These are phyloP conservation scores for Archips xylosteana DNA, from an alignment of 2,888 invertebrate species.

Conservation along the genomic window DNA sequence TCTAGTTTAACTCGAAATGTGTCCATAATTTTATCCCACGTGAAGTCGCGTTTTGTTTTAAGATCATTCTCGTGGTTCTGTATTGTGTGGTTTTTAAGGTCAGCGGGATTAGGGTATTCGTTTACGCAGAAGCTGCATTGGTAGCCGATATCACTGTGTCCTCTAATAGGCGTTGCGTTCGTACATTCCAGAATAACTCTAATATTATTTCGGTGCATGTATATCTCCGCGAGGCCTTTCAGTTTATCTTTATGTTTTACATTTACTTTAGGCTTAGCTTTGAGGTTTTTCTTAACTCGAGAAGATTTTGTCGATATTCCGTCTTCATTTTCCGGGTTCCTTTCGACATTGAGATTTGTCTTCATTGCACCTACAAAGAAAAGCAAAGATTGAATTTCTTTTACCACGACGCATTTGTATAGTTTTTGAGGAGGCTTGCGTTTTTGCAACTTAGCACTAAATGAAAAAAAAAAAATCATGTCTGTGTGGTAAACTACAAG, in stretches of 20 bases:
- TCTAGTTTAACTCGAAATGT: slow-evolving; percentile 55
- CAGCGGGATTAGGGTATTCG: slow-evolving; percentile 47
- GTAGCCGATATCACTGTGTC: slow-evolving; percentile 50
- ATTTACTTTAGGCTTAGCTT: background rate
- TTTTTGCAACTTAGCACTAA: background rate
- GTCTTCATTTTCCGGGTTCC: background rate
- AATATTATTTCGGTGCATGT: slow-evolving; percentile 34
- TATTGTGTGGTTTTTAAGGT: slow-evolving; percentile 58
- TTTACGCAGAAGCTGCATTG: slow-evolving; percentile 51
- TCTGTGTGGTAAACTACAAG: background rate
- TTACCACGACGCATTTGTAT: background rate
- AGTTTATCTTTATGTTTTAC: background rate
- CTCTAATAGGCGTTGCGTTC: slow-evolving; percentile 49
- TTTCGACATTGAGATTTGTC: slow-evolving; percentile 9
- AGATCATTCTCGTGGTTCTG: slow-evolving; percentile 47
- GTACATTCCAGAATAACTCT: slow-evolving; percentile 36
- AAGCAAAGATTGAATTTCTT: slow-evolving; percentile 18
- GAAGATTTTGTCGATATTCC: background rate
- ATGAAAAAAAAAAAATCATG: background rate
- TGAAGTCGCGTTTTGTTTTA: slow-evolving; percentile 50
- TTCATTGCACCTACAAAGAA: slow-evolving; percentile 20
- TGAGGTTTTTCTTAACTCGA: background rate
- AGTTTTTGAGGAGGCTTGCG: background rate
- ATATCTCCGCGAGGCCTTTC: background rate
- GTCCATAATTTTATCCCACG: slow-evolving; percentile 52